Evolutionary conservation across 64 coral and sea anemone species (phyloP), one percentile per base, ranked within the genome.

Genomic region (Montipora foliosa): DNA sequence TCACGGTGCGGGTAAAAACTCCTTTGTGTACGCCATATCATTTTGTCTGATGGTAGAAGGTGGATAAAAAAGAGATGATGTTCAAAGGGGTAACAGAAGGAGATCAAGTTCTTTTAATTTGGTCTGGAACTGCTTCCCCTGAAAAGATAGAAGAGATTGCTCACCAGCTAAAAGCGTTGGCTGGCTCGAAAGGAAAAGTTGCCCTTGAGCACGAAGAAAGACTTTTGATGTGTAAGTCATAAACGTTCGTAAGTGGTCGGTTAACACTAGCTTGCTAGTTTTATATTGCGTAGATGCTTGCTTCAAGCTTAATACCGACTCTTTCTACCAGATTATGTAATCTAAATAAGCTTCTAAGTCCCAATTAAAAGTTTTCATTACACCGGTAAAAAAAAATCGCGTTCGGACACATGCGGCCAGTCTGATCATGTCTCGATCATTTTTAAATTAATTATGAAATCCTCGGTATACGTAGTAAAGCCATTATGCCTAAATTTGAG

Each of bases 121-220:
- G 98, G 98, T 99, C 98, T 5, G 98, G 98, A 92, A 81, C 44
- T 76, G 51, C 62, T 51, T 95, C 95, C 68, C 84, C 98, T 47
- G 80, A 96, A 49, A 68, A 96, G 24, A 87, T 99, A 45, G 92
- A 99, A 95, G 89, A 60, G 74, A 60, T 92, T 5, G 95, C 96
- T 16, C 5, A 87, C 37, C 83, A 89, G n/a, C 81, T 96, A 11
- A 94, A 74, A 37, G 55, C 87, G 24, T 51, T 8, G 19, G 89
- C 94, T 46, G 97, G 97, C 0, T 8, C 45, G 22, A 83, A 49
- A 21, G 98, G 98, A 8, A 94, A 96, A 73, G 77, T 99, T 15
- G 67, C 84, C 3, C 59, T 99, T 17, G 98, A 99, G 45, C 95
- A 99, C 49, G 89, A 85, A 21, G 98, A 99, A 50, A 78, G 98